These are phyloP conservation scores for Gallinago jamesoni DNA, from an alignment of 2,113 vertebrate species.

Conservation along the genomic window DNA sequence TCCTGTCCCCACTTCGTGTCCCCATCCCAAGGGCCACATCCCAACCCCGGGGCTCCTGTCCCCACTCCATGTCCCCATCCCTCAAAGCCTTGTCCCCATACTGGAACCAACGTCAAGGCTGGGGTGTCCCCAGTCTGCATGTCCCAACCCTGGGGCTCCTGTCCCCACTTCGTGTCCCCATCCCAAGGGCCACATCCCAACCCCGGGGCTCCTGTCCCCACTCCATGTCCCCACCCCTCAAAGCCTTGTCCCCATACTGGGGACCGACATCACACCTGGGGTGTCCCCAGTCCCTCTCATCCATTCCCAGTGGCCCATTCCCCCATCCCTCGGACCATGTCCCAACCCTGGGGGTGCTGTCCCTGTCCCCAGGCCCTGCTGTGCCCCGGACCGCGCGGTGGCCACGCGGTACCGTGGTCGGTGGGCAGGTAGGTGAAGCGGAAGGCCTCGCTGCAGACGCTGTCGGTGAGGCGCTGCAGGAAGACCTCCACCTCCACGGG, in stretches of 20 bases:
- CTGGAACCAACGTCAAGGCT: not conserved
- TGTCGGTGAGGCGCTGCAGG: slow-evolving; percentile 85
- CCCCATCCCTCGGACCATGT: not conserved
- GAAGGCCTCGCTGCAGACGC: slow-evolving; percentile 86
- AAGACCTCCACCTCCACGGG: slow-evolving; percentile 81
- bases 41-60: not conserved
- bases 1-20: too few species aligned
- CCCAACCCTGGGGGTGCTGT: too few species aligned
- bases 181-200: too few species aligned
- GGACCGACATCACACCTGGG: not conserved
- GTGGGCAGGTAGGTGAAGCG: slow-evolving; percentile 84
- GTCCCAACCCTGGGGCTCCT: not conserved
- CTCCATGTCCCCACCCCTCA: not conserved
- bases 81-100: too few species aligned
- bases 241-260: too few species aligned
- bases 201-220: too few species aligned
- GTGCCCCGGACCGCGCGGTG: too few species aligned
- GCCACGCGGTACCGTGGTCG: slow-evolving; percentile 71
- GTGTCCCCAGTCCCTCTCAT: too few species aligned
- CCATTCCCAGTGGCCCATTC: not conserved
- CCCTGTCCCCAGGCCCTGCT: not conserved
- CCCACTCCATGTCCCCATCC: too few species aligned
- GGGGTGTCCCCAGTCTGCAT: not conserved
- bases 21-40: too few species aligned
- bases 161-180: not conserved